Evolutionary conservation across 1,140 invertebrate genomes (phyloP).

Genomic region (Pogonomyrmex californicus): DNA sequence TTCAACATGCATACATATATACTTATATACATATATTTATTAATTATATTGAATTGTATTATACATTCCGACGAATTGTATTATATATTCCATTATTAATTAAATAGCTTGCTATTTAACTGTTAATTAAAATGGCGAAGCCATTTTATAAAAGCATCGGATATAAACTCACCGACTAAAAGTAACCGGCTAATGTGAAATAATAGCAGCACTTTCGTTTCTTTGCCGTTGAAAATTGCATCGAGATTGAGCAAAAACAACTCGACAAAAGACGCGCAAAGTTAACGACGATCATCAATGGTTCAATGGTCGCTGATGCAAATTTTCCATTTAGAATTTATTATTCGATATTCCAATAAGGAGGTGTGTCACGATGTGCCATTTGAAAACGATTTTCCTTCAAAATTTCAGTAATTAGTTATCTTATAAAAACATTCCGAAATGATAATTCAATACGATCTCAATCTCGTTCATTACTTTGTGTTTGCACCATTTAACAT

Average conservation of each 20-base stretch:
- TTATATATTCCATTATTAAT: conserved; percentile 20
- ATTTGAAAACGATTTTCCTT: conserved; percentile 1
- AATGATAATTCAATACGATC: conserved; percentile 31
- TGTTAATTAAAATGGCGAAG: conserved; percentile 14
- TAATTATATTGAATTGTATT: too few relatives aligned
- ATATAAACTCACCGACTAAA: not conserved
- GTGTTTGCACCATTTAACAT: conserved; percentile 19
- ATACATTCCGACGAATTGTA: too few relatives aligned
- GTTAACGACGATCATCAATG: not conserved
- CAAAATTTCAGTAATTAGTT: not conserved
- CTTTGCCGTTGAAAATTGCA: not conserved
- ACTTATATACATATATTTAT: not conserved
- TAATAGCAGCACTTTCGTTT: conserved; percentile 29
- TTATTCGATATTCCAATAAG: not conserved
- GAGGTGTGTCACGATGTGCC: not conserved
- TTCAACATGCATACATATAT: too few relatives aligned
- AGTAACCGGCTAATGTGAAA: not conserved
- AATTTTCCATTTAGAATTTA: not conserved
- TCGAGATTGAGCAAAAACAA: conserved; percentile 1
- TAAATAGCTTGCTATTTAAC: not conserved
- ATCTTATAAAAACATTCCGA: not conserved
- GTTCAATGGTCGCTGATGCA: conserved; percentile 23
- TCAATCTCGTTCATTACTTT: conserved; percentile 22
- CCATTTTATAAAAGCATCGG: not conserved
- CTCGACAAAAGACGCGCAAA: not conserved